Base-by-base conservation (phyloP, 2,113 vertebrate species). In the Melanocharis versteri region DNA sequence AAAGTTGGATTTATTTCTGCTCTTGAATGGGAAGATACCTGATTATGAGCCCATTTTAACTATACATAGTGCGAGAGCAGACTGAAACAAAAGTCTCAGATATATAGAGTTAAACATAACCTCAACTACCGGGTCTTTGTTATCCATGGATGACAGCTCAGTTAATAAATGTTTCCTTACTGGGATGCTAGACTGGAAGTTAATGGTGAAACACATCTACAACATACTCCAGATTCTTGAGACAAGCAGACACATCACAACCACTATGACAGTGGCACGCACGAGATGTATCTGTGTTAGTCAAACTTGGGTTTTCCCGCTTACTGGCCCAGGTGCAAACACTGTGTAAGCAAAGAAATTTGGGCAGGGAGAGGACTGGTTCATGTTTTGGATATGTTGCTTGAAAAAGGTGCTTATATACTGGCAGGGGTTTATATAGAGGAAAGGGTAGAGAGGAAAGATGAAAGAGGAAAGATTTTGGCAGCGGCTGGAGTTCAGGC, bases 161-260 rank as follows among this genome's bases (percentile, higher is more conserved):
- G 98, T 99, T 99, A 99, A 99, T 99, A 96, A 99, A 97, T 99
- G 97, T 96, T 97, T 97, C 97, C 90, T 94, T 83, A 86, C 94
- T 96, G 93, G 92, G 94, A 87, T 95, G 62, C 95, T 91, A 94
- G 92, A 82, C 92, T 97, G 87, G 83, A 95, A 96, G 97, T 97
- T 97, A 97, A 97, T 92, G 88, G 91, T 73, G 66, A 97, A 92
- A 96, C 93, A 48, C 83, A 81, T 57, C 96, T 91, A 81, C 92
- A 93, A 56, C 92, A 87, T 88, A 89, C 93, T 96, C 90, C 64
- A 96, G 90, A 95, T 90, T 96, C 92, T 97, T 26, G 18, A 96
- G 96, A 95, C 96, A 96, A 96, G 93, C 94, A 97, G 90, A 87
- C 40, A 37, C 51, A 40, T 93, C 89, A 65, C 42, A 94, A 57